A percentile compares a stretch with the other conserved stretches of the same genome.
phyloP scores from a whole-genome alignment of 2,113 vertebrate genomes.

The Dasyurus viverrinus region DNA sequence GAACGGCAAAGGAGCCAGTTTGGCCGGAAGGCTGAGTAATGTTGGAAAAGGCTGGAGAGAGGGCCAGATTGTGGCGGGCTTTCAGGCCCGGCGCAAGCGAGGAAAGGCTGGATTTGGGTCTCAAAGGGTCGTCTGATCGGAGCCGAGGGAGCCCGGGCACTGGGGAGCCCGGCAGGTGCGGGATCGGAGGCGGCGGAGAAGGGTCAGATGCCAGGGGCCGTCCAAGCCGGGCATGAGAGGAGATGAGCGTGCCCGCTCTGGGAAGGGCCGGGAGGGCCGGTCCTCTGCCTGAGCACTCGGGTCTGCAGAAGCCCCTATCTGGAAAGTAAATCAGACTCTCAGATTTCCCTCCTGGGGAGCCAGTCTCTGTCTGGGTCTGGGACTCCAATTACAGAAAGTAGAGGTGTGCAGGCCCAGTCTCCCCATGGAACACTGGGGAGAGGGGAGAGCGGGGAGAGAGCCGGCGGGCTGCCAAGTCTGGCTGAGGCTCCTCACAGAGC shows the following conservation, averaged over 20 bases:
- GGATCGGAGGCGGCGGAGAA: neutral
- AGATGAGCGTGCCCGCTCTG: neutral
- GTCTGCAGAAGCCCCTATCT: neutral
- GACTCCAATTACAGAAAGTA: neutral
- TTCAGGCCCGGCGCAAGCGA: neutral
- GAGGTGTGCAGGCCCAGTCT: neutral
- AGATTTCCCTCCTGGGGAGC: neutral
- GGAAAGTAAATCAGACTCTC: neutral
- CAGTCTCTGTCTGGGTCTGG: neutral
- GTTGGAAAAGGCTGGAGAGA: constrained; percentile 27
- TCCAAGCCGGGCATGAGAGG: neutral
- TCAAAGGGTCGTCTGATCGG: neutral
- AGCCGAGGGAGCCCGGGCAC: neutral
- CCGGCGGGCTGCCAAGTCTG: constrained; percentile 11
- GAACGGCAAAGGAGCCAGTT: neutral
- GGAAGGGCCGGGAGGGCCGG: neutral
- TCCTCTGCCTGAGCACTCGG: neutral
- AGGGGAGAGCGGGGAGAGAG: neutral
- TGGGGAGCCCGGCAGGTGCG: neutral
- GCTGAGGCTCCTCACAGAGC: constrained; percentile 39
- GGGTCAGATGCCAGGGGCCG: neutral
- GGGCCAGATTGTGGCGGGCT: neutral
- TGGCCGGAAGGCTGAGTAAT: constrained; percentile 19
- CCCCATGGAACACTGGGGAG: neutral
- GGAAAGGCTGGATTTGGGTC: neutral